phyloP scores from a whole-genome alignment of 1,140 invertebrate genomes.

The Drosophila nigromelanica region DNA sequence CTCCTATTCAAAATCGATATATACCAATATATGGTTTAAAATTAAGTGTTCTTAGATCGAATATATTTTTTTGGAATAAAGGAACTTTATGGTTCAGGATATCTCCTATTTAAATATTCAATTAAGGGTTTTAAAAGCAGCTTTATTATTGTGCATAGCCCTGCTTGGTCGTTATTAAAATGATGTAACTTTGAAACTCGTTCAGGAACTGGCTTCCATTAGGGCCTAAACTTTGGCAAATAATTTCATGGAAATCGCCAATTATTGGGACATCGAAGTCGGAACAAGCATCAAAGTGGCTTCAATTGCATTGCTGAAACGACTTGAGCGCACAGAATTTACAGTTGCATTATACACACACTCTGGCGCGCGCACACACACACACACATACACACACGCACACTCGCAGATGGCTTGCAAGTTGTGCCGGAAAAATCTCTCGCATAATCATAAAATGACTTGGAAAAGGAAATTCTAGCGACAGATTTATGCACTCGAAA shows the following conservation, averaged over 20 bases:
- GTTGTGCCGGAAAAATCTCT: constrained; percentile 76
- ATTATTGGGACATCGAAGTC: constrained; percentile 68
- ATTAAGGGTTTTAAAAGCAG: background rate
- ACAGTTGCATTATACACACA: constrained; percentile 66
- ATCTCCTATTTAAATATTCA: background rate
- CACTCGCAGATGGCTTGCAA: constrained; percentile 36
- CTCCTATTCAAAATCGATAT: too few species aligned
- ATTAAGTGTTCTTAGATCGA: too few species aligned
- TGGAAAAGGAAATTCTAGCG: constrained; percentile 73
- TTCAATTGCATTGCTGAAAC: constrained; percentile 61
- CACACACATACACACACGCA: constrained; percentile 24
- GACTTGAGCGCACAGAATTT: constrained; percentile 59
- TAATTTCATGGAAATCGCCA: constrained; percentile 39
- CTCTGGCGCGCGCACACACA: constrained; percentile 24
- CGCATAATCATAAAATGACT: constrained; percentile 83
- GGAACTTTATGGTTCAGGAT: too few species aligned
- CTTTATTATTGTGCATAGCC: background rate
- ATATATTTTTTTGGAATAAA: too few species aligned
- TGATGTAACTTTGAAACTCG: background rate
- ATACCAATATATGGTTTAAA: too few species aligned
- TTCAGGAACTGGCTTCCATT: constrained; percentile 9
- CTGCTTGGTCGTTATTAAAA: background rate
- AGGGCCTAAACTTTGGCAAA: constrained; percentile 25
- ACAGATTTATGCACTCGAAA: constrained; percentile 79
- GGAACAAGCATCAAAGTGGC: constrained; percentile 67